A percentile compares a stretch with the other conserved stretches of the same genome.
phyloP scores from a whole-genome alignment of 2,888 invertebrate genomes.

The Antheraea assamensis region DNA sequence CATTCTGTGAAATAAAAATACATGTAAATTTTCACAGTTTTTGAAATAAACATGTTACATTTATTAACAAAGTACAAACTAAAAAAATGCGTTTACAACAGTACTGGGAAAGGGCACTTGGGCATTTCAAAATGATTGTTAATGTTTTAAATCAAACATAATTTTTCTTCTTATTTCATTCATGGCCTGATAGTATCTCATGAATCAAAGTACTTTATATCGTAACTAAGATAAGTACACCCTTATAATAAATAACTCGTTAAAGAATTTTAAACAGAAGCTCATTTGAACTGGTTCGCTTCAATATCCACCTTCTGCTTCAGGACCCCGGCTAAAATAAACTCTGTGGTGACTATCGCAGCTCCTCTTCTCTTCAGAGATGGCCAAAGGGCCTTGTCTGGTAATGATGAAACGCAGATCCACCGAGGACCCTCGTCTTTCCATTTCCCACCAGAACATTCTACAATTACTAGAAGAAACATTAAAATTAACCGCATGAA shows the following conservation, averaged over 20 bases:
- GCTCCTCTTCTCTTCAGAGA: constrained; percentile 54
- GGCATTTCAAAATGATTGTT: neutral
- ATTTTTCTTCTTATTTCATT: neutral
- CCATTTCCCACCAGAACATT: constrained; percentile 72
- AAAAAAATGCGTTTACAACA: neutral
- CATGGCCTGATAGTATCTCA: neutral
- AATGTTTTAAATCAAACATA: neutral
- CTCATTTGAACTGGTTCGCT: constrained; percentile 31
- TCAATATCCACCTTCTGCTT: constrained; percentile 54
- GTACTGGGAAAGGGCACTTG: neutral
- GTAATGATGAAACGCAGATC: constrained; percentile 55
- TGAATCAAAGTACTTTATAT: neutral
- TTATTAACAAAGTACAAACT: neutral
- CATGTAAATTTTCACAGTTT: neutral
- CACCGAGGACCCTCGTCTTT: constrained; percentile 52
- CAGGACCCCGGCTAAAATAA: constrained; percentile 65
- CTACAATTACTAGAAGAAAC: constrained; percentile 65
- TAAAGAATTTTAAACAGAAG: neutral
- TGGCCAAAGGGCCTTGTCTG: constrained; percentile 56
- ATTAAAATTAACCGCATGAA: too few relatives aligned
- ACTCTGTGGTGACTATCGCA: constrained; percentile 56
- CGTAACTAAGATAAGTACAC: neutral
- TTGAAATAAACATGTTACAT: neutral
- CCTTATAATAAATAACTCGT: neutral
- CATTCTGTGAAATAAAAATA: neutral